Evolutionary conservation across 2,113 vertebrate genomes (phyloP), one percentile per base, ranked within the genome.

Genomic region (Chitala chitala): DNA sequence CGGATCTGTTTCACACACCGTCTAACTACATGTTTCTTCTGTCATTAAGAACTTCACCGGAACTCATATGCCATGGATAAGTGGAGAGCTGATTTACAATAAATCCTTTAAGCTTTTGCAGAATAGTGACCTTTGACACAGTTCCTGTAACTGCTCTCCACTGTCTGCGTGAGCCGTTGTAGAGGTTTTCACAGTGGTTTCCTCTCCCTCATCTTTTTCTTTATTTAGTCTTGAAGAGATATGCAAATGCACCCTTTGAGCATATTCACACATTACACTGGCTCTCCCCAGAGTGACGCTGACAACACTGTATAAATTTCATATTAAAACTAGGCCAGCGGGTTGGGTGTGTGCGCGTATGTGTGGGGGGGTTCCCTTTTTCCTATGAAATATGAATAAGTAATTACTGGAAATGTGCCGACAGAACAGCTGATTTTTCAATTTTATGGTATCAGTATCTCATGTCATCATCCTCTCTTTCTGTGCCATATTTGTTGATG

Each of bases 241-340:
- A 87, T 86, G 84, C 81, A 82, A 87, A 86, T 84, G 75, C 26
- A 75, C 76, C 75, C 82, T 85, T 88, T 83, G 46, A 48, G 33
- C 68, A 78, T 84, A 76, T 76, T 42, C 75, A 77, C 74, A 73
- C 69, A 83, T 86, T 72, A 71, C 75, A 78, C 73, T 42, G 51
- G 29, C 55, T 42, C 51, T 70, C 68, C 73, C 68, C 63, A 65
- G 53, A 75, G 51, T 69, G 40, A 56, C 33, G 51, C 79, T 82
- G 74, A 81, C 73, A 79, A 77, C 61, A 72, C 72, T 76, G 82
- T 78, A 82, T 82, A 77, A 83, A 79, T 78, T 80, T 77, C 68
- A 69, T 72, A 76, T 75, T 86, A 75, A 79, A 80, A 73, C 36
- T 29, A n/a, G 80, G 75, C 12, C 58, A 63, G 58, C 12, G 38